These are phyloP conservation scores for Drosophila multiciliata DNA, from an alignment of 2,888 invertebrate species.

Conservation along the genomic window DNA sequence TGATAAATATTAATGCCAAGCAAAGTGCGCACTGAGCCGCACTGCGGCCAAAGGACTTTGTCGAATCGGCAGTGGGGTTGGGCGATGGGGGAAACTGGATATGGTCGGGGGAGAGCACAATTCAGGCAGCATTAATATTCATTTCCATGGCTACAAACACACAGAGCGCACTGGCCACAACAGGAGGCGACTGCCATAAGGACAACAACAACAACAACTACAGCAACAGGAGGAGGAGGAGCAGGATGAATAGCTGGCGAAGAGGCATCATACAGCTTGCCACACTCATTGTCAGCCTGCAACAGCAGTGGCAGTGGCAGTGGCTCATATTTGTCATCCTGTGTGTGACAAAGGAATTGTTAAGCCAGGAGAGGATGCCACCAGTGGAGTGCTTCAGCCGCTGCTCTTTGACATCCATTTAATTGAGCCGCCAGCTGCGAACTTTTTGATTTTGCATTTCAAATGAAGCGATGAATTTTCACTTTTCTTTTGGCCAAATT, in stretches of 20 bases:
- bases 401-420: conserved; percentile 77
- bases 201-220: conserved; percentile 42
- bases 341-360: conserved; percentile 71
- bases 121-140: conserved; percentile 76
- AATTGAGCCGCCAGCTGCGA: conserved; percentile 64
- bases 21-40: conserved; percentile 80
- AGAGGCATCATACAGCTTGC: conserved; percentile 18
- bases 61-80: conserved; percentile 4
- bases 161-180: conserved; percentile 63
- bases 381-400: conserved; percentile 37
- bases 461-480: conserved; percentile 64
- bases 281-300: conserved; percentile 44
- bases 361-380: conserved; percentile 56
- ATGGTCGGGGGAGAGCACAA: conserved; percentile 39
- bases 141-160: conserved; percentile 78
- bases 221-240: not conserved
- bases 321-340: conserved; percentile 43
- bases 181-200: conserved; percentile 66
- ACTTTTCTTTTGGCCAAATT: conserved; percentile 42
- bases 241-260: not conserved
- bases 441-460: conserved; percentile 72
- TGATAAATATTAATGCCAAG: conserved; percentile 79
- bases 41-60: conserved; percentile 79
- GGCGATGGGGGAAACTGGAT: not conserved
- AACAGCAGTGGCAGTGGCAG: conserved; percentile 9